Evolutionary conservation across 2,113 vertebrate species (phyloP).

Genomic region (Platycercus adscitus): DNA sequence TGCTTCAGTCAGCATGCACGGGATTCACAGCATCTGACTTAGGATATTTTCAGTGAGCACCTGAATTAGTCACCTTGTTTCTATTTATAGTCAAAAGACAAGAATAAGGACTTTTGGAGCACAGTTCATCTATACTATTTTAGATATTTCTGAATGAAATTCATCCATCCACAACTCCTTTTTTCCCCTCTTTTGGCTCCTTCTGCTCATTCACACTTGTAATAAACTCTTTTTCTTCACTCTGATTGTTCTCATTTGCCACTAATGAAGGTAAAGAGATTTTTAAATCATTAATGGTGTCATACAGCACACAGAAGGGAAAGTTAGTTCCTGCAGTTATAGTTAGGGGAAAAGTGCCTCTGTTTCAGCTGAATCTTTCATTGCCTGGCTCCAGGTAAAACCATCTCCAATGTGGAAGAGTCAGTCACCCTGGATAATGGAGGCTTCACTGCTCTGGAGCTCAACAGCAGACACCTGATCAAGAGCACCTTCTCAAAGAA

Average conservation of each 20-base stretch:
- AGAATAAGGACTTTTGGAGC: neutral
- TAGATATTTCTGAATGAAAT: neutral
- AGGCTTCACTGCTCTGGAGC: slow-evolving; percentile 92
- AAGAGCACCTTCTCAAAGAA: slow-evolving; percentile 93
- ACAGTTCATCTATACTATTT: neutral
- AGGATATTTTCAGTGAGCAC: neutral
- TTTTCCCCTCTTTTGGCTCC: neutral
- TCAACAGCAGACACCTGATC: slow-evolving; percentile 90
- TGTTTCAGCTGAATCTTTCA: neutral
- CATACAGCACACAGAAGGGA: neutral
- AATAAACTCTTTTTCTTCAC: neutral
- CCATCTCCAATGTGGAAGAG: slow-evolving; percentile 85
- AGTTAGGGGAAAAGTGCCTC: neutral
- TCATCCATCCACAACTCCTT: neutral
- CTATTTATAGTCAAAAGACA: neutral
- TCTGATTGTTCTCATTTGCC: neutral
- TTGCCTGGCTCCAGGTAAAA: slow-evolving; percentile 80
- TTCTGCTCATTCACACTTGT: neutral
- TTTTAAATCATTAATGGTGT: neutral
- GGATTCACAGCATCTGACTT: neutral
- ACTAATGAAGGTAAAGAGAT: neutral
- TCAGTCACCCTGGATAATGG: slow-evolving; percentile 92
- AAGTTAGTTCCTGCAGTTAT: neutral
- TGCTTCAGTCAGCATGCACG: neutral
- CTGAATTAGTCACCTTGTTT: neutral